A percentile compares a stretch with the other conserved stretches of the same genome.
Evolutionary conservation across 2,113 vertebrate species (phyloP).

Genomic region (Piprites chloris): DNA sequence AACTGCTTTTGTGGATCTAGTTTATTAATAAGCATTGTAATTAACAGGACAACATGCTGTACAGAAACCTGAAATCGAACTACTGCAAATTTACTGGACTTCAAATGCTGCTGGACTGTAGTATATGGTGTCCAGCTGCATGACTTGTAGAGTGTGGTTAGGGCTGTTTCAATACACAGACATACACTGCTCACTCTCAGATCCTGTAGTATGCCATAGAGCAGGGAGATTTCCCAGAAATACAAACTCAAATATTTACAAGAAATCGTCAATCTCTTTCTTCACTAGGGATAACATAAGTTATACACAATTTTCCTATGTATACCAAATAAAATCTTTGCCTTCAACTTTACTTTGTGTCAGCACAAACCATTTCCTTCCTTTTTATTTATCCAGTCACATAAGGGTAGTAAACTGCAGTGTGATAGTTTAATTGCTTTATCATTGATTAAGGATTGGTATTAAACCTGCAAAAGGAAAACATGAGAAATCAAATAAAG

Average conservation of each 20-base stretch:
- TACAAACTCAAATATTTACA: conserved; percentile 73
- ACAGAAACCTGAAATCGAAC: conserved; percentile 71
- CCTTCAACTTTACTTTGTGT: conserved; percentile 65
- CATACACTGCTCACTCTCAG: conserved; percentile 58
- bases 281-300: conserved; percentile 64
- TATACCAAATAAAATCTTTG: conserved; percentile 68
- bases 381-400: neutral
- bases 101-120: conserved; percentile 26
- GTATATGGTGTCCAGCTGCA: conserved; percentile 15
- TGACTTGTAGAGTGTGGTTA: conserved; percentile 24
- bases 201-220: conserved; percentile 64
- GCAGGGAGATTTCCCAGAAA: conserved; percentile 55
- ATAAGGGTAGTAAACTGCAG: neutral
- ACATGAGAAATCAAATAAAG: neutral
- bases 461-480: conserved; percentile 15
- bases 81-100: conserved; percentile 65
- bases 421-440: neutral
- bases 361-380: conserved; percentile 26
- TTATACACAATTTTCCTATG: conserved; percentile 64
- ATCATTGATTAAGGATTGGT: neutral
- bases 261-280: conserved; percentile 57
- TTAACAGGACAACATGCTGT: conserved; percentile 78
- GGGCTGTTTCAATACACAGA: conserved; percentile 55
- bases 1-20: conserved; percentile 56
- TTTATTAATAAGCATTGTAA: conserved; percentile 78